Base-by-base conservation (phyloP, 64 coral and sea anemone species). In the Trachythela sp. region DNA sequence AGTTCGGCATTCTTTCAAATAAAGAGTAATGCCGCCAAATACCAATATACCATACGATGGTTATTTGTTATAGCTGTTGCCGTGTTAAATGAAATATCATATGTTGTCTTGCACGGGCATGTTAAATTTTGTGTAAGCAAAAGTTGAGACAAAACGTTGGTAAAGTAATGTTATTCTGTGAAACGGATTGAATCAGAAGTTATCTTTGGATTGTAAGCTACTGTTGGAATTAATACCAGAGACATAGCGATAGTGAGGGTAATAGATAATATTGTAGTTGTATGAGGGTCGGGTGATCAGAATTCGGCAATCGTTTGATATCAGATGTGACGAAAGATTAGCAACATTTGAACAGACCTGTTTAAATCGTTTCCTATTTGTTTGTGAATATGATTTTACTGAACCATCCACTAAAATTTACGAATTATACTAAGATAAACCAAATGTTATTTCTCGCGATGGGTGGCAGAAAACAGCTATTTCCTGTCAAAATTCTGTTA, bases 81-180 rank as follows among this genome's bases (percentile, higher is more conserved):
- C 37, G 27, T 30, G 75, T 36, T 80, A 80, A 80, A 80, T 80
- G 75, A 80, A 80, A 80, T 80, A 80, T 80, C 75, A 80, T 80
- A 30, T 80, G 75, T 35, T 20, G 33, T 36, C 33, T 11, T 80
- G 75, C 75, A 29, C 75, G 75, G 75, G 75, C 75, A 80, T 39
- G 75, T 80, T 30, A 39, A 35, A 35, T 80, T 80, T 80, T 80
- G 35, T 5, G 30, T 80, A 80, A 80, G 75, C 75, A 80, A 68
- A 6, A 64, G 56, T 27, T 36, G 30, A 80, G 14, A 35, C 35
- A 35, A 80, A 80, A 29, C 4, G 34, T 34, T 18, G 0, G 37
- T 8, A 14, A 35, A 35, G 31, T 7, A 80, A 39, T 36, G 9
- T 30, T 5, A 64, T 64, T 39, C 75, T 30, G 7, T 39, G 33